Conservation (phyloP, 1,140 invertebrate genomes). For the Heliconius congener region DNA sequence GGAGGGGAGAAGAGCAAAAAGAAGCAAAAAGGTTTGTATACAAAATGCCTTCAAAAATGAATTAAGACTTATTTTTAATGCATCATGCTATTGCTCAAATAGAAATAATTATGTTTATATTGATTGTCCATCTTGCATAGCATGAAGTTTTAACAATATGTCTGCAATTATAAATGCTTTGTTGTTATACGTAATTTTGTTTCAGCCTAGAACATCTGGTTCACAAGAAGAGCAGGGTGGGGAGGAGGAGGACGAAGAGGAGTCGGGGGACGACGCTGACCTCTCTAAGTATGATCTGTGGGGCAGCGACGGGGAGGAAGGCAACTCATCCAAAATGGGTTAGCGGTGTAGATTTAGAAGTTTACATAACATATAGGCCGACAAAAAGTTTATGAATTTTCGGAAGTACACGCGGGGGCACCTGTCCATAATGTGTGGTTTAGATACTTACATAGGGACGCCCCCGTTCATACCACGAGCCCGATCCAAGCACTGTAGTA, state of each 20-base stretch:
- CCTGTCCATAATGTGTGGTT: too few species aligned
- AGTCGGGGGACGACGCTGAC: slow-evolving; percentile 78
- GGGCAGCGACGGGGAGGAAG: slow-evolving; percentile 76
- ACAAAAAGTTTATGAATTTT: too few species aligned
- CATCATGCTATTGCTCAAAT: slow-evolving; percentile 12
- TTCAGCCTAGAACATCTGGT: slow-evolving; percentile 48
- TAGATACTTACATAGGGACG: too few species aligned
- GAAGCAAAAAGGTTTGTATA: slow-evolving; percentile 74
- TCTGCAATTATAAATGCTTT: slow-evolving; percentile 11
- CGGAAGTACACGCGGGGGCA: too few species aligned
- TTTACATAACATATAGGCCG: not conserved
- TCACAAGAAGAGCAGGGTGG: slow-evolving; percentile 48
- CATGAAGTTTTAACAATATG: slow-evolving; percentile 32
- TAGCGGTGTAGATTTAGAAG: slow-evolving; percentile 37
- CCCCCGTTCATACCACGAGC: too few species aligned
- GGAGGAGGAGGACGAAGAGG: slow-evolving; percentile 70
- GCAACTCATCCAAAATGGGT: slow-evolving; percentile 63
- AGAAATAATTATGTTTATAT: not conserved
- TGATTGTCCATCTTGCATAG: not conserved
- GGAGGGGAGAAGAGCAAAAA: slow-evolving; percentile 53
- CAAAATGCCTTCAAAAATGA: not conserved
- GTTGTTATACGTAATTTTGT: slow-evolving; percentile 31
- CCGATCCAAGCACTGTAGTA: too few species aligned
- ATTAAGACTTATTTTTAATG: slow-evolving; percentile 30
- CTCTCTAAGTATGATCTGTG: slow-evolving; percentile 80